Percentiles rank a stretch among this genome's conserved stretches.
phyloP scores from a whole-genome alignment of 2,888 invertebrate genomes.

The Ischnus inquisitorius region DNA sequence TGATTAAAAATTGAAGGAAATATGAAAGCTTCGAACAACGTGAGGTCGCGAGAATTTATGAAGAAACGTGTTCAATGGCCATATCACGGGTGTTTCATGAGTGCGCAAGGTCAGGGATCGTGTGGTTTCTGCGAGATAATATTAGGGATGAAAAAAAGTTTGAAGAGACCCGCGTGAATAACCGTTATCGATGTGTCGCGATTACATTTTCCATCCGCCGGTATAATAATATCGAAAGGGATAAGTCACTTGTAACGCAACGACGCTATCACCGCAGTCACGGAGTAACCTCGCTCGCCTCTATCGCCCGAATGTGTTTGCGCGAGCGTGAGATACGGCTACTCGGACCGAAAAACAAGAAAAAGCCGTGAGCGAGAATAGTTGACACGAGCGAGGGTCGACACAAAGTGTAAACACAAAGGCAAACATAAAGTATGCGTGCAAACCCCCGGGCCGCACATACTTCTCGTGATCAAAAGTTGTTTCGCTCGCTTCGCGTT shows the following conservation, averaged over 20 bases:
- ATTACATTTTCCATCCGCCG: not conserved
- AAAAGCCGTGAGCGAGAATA: not conserved
- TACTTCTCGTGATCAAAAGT: slow-evolving; percentile 14
- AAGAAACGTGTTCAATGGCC: too few species aligned
- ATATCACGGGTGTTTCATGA: too few species aligned
- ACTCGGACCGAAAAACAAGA: not conserved
- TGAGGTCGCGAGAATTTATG: too few species aligned
- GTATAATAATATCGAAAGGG: too few species aligned
- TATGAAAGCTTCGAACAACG: too few species aligned
- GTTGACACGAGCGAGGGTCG: slow-evolving; percentile 7
- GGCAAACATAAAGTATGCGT: slow-evolving; percentile 13
- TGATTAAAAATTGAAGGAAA: too few species aligned
- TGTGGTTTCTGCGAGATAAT: too few species aligned
- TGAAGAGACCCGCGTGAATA: too few species aligned
- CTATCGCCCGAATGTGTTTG: not conserved
- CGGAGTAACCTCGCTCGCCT: not conserved
- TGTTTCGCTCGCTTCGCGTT: slow-evolving; percentile 6
- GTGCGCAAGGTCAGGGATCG: too few species aligned
- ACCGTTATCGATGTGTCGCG: too few species aligned
- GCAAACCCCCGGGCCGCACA: slow-evolving; percentile 5
- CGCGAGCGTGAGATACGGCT: not conserved
- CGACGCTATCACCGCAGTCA: not conserved
- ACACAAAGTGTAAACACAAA: slow-evolving; percentile 1
- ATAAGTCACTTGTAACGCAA: not conserved
- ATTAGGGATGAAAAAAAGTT: too few species aligned